phyloP scores from a whole-genome alignment of 2,888 invertebrate species.

The Caenorhabditis sulstoni region DNA sequence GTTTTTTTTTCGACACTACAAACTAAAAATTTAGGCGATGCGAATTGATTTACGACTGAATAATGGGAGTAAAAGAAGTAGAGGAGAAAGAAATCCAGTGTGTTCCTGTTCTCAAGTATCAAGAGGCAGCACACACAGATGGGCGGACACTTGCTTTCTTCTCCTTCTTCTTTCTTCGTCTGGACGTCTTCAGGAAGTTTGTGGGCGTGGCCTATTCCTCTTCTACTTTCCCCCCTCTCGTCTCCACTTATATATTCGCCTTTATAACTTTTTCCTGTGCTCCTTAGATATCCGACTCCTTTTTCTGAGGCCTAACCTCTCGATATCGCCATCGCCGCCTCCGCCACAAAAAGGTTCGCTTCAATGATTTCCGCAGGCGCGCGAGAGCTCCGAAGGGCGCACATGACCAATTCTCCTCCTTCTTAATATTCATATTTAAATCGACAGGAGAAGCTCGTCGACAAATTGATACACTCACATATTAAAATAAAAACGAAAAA shows the following conservation, averaged over 20 bases:
- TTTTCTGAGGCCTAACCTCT: not conserved
- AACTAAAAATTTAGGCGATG: too few relatives aligned
- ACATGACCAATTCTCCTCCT: slow-evolving; percentile 5
- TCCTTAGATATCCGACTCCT: not conserved
- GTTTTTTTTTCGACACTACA: too few relatives aligned
- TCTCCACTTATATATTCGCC: slow-evolving; percentile 48
- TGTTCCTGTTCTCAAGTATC: too few relatives aligned
- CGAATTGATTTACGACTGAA: too few relatives aligned
- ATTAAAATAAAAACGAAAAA: not conserved
- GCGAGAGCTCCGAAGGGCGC: too few relatives aligned
- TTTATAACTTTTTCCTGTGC: slow-evolving; percentile 42
- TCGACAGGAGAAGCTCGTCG: too few relatives aligned
- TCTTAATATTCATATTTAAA: too few relatives aligned
- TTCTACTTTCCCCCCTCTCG: not conserved
- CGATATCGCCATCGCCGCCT: not conserved
- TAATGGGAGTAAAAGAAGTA: too few relatives aligned
- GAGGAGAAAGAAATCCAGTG: too few relatives aligned
- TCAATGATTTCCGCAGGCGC: not conserved
- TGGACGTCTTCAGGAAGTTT: slow-evolving; percentile 53
- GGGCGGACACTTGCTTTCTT: slow-evolving; percentile 29
- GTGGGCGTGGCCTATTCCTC: slow-evolving; percentile 44
- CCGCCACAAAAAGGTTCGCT: not conserved
- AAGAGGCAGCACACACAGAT: not conserved
- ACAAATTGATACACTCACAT: not conserved
- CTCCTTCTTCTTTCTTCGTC: slow-evolving; percentile 22